Conservation (phyloP, 2,888 invertebrate species). For the Lithodes maja region DNA sequence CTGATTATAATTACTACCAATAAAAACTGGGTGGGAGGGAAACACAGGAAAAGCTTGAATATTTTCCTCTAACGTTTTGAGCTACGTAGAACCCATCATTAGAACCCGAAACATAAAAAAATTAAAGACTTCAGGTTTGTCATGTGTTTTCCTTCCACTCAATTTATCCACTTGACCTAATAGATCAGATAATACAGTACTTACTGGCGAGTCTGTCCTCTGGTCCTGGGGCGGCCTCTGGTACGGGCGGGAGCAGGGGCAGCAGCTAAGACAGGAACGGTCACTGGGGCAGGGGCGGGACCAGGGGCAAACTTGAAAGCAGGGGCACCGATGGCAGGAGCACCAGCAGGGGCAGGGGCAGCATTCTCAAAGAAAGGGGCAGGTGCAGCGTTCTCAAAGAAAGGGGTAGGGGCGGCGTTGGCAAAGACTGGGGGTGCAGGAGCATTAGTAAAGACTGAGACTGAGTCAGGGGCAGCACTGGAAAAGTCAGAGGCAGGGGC, state of each 20-base stretch:
- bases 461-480: neutral
- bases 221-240: neutral
- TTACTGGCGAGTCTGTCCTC: constrained; percentile 4
- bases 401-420: neutral
- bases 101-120: no score
- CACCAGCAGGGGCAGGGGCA: neutral
- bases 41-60: no score
- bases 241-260: neutral
- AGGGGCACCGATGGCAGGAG: neutral
- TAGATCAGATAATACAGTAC: neutral
- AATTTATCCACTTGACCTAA: no score
- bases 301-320: neutral
- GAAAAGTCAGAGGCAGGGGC: neutral
- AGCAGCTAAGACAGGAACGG: neutral
- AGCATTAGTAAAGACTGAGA: neutral
- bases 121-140: no score
- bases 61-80: no score
- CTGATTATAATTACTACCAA: no score
- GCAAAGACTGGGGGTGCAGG: neutral
- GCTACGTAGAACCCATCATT: no score
- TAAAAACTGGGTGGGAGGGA: no score
- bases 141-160: no score
- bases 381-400: neutral
- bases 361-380: neutral
- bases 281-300: neutral